phyloP scores from a whole-genome alignment of 2,888 invertebrate species.

The Gymnosoma rotundatum region DNA sequence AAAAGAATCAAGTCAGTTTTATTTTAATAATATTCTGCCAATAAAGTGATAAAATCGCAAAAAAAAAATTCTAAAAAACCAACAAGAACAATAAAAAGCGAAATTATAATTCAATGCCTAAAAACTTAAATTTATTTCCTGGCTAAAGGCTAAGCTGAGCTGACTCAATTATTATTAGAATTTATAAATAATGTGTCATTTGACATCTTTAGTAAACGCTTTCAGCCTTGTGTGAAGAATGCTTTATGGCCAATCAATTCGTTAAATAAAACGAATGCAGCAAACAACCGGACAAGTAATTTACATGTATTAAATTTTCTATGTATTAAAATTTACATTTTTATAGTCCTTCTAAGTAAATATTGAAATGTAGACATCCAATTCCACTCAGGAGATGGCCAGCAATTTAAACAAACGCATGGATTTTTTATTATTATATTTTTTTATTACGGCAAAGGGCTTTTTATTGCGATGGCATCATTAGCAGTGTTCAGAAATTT shows the following conservation, averaged over 20 bases:
- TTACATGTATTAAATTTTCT: slow-evolving; percentile 8
- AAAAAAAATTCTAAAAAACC: background rate
- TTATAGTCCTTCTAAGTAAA: slow-evolving; percentile 17
- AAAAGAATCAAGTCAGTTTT: slow-evolving; percentile 56
- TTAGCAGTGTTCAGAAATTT: too few relatives aligned
- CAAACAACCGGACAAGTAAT: slow-evolving; percentile 21
- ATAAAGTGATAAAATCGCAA: slow-evolving; percentile 12
- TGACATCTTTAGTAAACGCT: slow-evolving; percentile 57
- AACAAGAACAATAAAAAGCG: slow-evolving; percentile 1
- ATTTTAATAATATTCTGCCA: slow-evolving; percentile 39
- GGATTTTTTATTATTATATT: background rate
- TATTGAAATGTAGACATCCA: slow-evolving; percentile 28
- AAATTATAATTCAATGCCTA: slow-evolving; percentile 5
- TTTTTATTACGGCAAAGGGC: slow-evolving; percentile 12
- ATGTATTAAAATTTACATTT: slow-evolving; percentile 10
- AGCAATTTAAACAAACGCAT: slow-evolving; percentile 26
- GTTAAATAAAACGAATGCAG: slow-evolving; percentile 22
- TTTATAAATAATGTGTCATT: slow-evolving; percentile 66
- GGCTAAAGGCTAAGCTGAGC: slow-evolving; percentile 32
- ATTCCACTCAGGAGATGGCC: slow-evolving; percentile 5
- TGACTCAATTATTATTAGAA: slow-evolving; percentile 68
- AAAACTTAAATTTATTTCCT: slow-evolving; percentile 12
- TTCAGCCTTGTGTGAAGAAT: slow-evolving; percentile 4
- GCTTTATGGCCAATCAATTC: slow-evolving; percentile 50
- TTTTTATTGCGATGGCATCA: background rate